A percentile compares a stretch with the other conserved stretches of the same genome.
phyloP scores from a whole-genome alignment of 2,888 invertebrate genomes.

The Lasioglossum vierecki region DNA sequence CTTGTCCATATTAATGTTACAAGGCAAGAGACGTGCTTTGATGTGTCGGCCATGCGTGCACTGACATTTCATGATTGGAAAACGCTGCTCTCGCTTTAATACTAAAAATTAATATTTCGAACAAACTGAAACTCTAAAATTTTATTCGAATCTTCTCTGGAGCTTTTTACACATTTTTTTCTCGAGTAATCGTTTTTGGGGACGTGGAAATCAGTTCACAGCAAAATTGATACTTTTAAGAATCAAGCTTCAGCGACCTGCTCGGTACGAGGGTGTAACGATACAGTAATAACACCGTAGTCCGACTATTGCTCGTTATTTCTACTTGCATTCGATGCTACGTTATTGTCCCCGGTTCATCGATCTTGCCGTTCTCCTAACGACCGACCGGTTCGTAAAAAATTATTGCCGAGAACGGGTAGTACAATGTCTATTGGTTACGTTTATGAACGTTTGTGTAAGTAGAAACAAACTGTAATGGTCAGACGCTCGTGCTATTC shows the following conservation, averaged over 20 bases:
- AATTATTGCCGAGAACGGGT: background rate
- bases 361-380: background rate
- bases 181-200: background rate
- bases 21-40: background rate
- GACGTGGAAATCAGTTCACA: background rate
- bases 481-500: background rate
- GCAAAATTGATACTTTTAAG: background rate
- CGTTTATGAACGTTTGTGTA: background rate
- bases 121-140: background rate
- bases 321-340: background rate
- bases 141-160: too few species aligned
- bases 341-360: background rate
- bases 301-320: background rate
- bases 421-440: background rate
- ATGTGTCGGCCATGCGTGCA: background rate
- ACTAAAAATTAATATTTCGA: background rate
- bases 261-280: background rate
- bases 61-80: background rate
- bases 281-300: background rate
- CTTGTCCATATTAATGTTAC: background rate
- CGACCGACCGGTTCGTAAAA: constrained; percentile 9
- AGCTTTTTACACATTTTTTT: too few species aligned
- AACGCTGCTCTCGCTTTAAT: background rate
- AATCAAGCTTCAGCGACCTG: background rate
- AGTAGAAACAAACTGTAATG: constrained; percentile 1